Base-by-base conservation (phyloP, 2,113 vertebrate species). In the Sorex fumeus region DNA sequence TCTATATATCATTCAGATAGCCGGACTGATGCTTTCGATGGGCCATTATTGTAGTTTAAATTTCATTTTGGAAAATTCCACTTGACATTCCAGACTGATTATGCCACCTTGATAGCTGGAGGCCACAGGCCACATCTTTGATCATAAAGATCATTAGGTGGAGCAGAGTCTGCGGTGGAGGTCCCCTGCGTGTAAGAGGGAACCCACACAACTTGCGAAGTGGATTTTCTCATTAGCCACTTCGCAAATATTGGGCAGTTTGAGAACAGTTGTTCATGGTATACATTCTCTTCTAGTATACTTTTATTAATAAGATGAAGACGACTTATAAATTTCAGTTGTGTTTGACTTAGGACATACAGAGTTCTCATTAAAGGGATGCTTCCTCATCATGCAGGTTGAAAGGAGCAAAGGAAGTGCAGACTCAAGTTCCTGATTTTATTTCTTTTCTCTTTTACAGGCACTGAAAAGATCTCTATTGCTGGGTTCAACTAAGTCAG, bases 21-120 rank as follows among this genome's bases (percentile, higher is more conserved):
- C 91, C 91, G 94, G 91, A 53, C 97, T 97, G 96, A 97, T 97
- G 96, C 95, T 97, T 50, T 92, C 94, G 97, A 98, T 97, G 96
- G 96, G n/a, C 91, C 91, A 97, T 98, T 98, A 98, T 89, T 91
- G 71, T 86, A 88, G 95, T 93, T 98, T 96, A 97, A 87, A 96
- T 97, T 97, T 97, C 70, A 93, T 97, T 97, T 50, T 95, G 76
- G 95, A 96, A 97, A 87, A 97, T 98, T 97, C 96, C 85, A 93
- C 78, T 90, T 96, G 97, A 97, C 97, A 96, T 97, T 93, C 97
- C 96, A 94, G 95, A 96, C 94, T 93, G 76, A 95, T 93, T 86
- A 95, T 66, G n/a, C 84, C 95, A 93, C 94, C 95, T 97, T 89
- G 86, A 93, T 97, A 96, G 86, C 95, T 81, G 23, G 76, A 76